Base-by-base conservation (phyloP, 2,113 vertebrate genomes). In the Ptyas mucosa region DNA sequence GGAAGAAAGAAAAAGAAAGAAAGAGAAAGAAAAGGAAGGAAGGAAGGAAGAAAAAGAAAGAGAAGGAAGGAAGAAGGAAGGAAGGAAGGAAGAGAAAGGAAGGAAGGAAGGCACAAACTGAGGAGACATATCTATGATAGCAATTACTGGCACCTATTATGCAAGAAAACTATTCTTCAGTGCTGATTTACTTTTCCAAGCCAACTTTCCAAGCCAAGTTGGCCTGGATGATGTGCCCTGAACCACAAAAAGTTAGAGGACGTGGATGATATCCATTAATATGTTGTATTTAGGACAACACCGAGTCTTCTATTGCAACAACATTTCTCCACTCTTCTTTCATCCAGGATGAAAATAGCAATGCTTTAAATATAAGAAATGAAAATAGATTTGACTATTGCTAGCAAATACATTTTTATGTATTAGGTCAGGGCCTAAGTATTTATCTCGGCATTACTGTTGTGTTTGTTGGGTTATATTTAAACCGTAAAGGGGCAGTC, bases 1-100 rank as follows among this genome's bases (percentile, higher is more conserved):
- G 8, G 49, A 1, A 52, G 2, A 0, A 2, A 49, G 5, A 5
- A 1, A 58, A 58, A 2, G 2, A 52, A 52, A 2, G 9, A 11
- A 52, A 2, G 1, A 20, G 1, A 2, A 3, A 52, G 11, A 0
- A 1, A 20, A 52, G 51, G 51, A 52, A 52, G 51, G 51, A 52
- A 52, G 11, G 11, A 52, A 12, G 1, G 51, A 52, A 52, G 1
- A 5, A 52, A 1, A 11, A 52, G 9, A 8, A 52, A 52, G 49
- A 0, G 26, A 64, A 64, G 2, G 11, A 64, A 11, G 24, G 26
- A 61, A 8, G 10, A 21, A 55, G 18, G 54, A 54, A 18, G 5
- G 15, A 54, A 18, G 3, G 3, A 54, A 4, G 2, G 15, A 20
- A 5, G 11, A 4, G 26, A 26, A 61, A 61, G 24, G 21, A 29